These are phyloP conservation scores for Homarus gammarus DNA, from an alignment of 2,888 invertebrate genomes.

Conservation along the genomic window DNA sequence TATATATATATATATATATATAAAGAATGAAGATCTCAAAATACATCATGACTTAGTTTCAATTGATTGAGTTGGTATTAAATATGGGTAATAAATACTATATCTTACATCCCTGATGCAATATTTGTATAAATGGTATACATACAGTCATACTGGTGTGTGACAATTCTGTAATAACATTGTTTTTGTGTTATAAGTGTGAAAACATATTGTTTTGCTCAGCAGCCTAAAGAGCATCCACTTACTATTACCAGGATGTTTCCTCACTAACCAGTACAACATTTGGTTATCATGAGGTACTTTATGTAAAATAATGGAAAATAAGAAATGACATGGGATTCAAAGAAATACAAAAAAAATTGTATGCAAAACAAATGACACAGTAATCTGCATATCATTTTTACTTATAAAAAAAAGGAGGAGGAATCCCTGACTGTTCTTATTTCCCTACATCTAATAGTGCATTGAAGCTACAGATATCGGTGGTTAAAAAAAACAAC, in stretches of 20 bases:
- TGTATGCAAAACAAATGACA: background rate
- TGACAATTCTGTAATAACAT: background rate
- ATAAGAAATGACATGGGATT: background rate
- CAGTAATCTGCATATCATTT: background rate
- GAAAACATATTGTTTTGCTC: background rate
- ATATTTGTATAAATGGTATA: background rate
- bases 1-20: slow-evolving; percentile 36
- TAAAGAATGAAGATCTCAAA: background rate
- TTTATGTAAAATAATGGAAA: too few relatives aligned
- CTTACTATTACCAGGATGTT: background rate
- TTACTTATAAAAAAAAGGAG: background rate
- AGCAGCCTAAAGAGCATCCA: background rate
- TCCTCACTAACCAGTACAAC: background rate
- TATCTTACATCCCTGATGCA: slow-evolving; percentile 5
- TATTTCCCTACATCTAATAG: background rate
- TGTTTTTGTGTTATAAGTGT: background rate
- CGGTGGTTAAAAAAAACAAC: background rate
- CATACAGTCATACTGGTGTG: background rate
- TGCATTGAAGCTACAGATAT: background rate
- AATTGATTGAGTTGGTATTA: background rate
- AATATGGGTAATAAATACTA: background rate
- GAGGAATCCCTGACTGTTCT: background rate
- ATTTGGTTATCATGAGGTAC: too few relatives aligned
- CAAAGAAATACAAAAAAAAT: background rate
- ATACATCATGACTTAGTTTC: background rate